These are phyloP conservation scores for Morpho achilles DNA, from an alignment of 2,888 invertebrate species.

Conservation along the genomic window DNA sequence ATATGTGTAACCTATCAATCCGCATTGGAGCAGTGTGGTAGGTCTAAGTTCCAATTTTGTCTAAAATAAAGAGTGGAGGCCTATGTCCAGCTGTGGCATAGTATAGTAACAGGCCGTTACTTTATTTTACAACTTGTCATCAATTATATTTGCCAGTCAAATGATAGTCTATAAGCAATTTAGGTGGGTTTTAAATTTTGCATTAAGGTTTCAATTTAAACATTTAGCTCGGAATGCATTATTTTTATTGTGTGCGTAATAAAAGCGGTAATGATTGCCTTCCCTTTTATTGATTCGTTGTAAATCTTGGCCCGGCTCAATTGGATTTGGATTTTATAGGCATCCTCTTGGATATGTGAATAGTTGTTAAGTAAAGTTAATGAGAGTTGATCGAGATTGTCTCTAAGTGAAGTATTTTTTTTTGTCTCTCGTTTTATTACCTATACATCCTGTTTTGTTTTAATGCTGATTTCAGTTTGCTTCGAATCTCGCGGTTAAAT, in stretches of 20 bases:
- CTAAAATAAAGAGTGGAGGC: too few species aligned
- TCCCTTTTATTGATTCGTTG: slow-evolving; percentile 75
- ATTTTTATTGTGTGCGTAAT: slow-evolving; percentile 73
- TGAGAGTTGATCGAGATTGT: slow-evolving; percentile 45
- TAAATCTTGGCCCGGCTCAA: slow-evolving; percentile 73
- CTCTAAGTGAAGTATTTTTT: slow-evolving; percentile 23
- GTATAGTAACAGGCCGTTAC: too few species aligned
- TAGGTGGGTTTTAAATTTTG: slow-evolving; percentile 12
- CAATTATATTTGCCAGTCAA: too few species aligned
- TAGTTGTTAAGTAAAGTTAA: slow-evolving; percentile 60
- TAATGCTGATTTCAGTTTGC: slow-evolving; percentile 4
- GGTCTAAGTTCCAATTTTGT: too few species aligned
- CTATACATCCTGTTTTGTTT: slow-evolving; percentile 4
- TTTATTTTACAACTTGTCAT: too few species aligned
- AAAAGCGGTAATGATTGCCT: slow-evolving; percentile 73
- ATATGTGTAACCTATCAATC: too few species aligned
- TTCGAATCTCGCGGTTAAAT: too few species aligned
- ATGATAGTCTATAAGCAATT: too few species aligned
- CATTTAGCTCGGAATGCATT: slow-evolving; percentile 52
- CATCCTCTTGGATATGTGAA: slow-evolving; percentile 57
- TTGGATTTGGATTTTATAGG: slow-evolving; percentile 74
- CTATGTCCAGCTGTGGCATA: too few species aligned
- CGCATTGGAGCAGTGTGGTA: too few species aligned
- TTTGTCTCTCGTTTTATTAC: slow-evolving; percentile 19
- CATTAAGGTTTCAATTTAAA: slow-evolving; percentile 23